Conservation (phyloP, 2,797 vertebrate species). For the Zalophus californianus region DNA sequence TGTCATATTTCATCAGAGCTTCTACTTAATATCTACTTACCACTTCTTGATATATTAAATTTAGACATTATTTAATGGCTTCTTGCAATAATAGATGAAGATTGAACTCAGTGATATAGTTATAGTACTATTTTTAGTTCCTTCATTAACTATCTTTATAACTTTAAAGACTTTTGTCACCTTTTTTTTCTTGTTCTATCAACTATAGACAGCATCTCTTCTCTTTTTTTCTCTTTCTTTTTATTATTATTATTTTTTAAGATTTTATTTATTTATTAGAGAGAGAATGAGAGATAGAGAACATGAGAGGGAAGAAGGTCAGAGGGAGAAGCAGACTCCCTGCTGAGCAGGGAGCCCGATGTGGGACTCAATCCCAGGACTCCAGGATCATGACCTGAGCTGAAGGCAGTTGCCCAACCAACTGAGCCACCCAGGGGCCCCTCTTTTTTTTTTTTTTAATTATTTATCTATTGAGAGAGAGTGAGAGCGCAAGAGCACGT, state of each 20-base stretch:
- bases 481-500: neutral
- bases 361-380: neutral
- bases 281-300: neutral
- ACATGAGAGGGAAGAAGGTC: neutral
- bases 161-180: neutral
- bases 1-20: neutral
- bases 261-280: neutral
- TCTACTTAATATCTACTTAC: neutral
- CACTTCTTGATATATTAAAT: neutral
- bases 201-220: neutral
- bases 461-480: neutral
- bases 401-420: too few relatives aligned
- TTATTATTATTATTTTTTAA: neutral
- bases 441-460: too few relatives aligned
- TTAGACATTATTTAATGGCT: neutral
- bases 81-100: neutral
- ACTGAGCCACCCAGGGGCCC: too few relatives aligned
- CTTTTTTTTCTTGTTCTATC: neutral
- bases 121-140: neutral
- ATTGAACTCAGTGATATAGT: neutral
- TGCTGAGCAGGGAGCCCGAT: neutral
- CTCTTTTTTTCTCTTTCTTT: neutral
- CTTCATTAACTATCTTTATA: neutral
- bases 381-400: neutral
- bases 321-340: neutral